Evolutionary conservation across 1,140 invertebrate species (phyloP), one percentile per base, ranked within the genome.

Genomic region (Lepidurus apus): DNA sequence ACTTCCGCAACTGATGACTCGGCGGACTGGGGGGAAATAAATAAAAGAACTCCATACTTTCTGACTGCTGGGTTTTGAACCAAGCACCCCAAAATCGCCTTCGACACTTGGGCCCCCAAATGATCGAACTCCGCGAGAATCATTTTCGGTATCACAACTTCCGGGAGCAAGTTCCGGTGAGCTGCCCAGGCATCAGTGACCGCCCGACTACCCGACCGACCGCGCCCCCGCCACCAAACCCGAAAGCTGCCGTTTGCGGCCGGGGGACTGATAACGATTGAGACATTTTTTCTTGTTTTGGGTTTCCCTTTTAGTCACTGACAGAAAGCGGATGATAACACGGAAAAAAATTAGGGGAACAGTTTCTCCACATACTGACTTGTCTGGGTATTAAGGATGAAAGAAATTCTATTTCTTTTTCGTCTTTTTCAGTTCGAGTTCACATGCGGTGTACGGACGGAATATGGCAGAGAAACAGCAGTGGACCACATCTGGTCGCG

Each of bases 401-500:
- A 65, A 65, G 21, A n/a, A 17, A 65, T 5, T 21, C 21, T 47
- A 47, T 47, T 17, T 8, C 21, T 65, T 65, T 65, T 8, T n/a
- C 0, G 53, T 13, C 4, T 34, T 34, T 65, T 65, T 8, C 53
- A 7, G 53, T 65, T 34, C 34, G 34, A 65, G 53, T 65, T 21
- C 13, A 13, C 53, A 65, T 13, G 53, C 53, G 53, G 53, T n/a
- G 13, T 21, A 65, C 1, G 53, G n/a, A 65, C 53, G 21, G 53
- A 21, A 65, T 65, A 65, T 21, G 13, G 53, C 53, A 65, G 21
- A 13, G 53, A 65, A 65, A 65, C 53, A n/a, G 53, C 53, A 65
- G 53, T 65, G 53, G 53, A 65, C 53, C 53, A 65, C 53, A 65
- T 65, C 53, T 65, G 53, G 53, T 65, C 53, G 53, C 53, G 53